Evolutionary conservation across 1,140 invertebrate genomes (phyloP), one percentile per base, ranked within the genome.

Genomic region (Eulimnadia texana): DNA sequence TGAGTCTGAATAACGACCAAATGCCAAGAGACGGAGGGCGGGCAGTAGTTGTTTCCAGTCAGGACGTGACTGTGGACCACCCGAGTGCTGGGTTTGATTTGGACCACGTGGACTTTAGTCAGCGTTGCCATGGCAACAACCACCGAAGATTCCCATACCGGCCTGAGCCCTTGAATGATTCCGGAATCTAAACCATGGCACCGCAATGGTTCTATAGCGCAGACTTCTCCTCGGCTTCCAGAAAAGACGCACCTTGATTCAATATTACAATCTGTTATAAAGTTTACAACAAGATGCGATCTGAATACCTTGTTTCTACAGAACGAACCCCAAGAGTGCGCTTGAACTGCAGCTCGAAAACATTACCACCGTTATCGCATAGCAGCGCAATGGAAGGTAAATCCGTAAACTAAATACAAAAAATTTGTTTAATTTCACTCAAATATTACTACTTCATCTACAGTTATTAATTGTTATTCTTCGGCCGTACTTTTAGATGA

Each of bases 301-400:
- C n/a, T n/a, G n/a, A n/a, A 9, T 42, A 42, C 33, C 86, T 86
- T 0, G 89, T 89, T 64, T 89, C 85, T 71, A 87, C 91, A 10
- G 85, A 85, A 58, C 93, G 77, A 3, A 94, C 85, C 2, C 93
- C 93, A 68, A 97, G 80, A 6, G 88, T 83, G 60, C 92, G 77
- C 65, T 89, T 92, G 68, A 97, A 93, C 68, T 83, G 87, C 13
- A 98, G 77, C 67, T 97, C 86, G 81, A 95, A 98, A 2, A 98
- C 93, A n/a, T 91, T 96, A 1, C 95, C 95, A 16, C 93, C 93
- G 62, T 90, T 95, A 72, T 99, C 94, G 22, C 90, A 86, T 54
- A 90, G 89, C 16, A 97, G 73, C 3, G 88, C 89, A 55, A 90
- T 70, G 3, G 82, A 82, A 28, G 81, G 78, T 63, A 79, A 80